A percentile compares a stretch with the other conserved stretches of the same genome.
Evolutionary conservation across 2,113 vertebrate species (phyloP).

Genomic region (Panthera tigris): DNA sequence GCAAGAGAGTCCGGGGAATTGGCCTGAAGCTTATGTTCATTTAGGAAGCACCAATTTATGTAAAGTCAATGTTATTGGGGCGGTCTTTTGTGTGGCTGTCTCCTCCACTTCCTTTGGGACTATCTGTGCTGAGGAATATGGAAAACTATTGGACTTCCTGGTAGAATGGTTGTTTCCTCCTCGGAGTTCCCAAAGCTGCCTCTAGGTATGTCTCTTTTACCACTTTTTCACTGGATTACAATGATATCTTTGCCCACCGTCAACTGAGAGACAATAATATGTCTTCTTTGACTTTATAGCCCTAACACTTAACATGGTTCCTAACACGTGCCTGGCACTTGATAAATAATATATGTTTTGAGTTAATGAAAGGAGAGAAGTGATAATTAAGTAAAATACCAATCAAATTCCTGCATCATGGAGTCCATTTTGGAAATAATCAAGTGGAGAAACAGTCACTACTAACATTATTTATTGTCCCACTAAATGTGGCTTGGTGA

Average conservation of each 20-base stretch:
- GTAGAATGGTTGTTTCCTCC: background rate
- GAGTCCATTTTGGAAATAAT: conserved; percentile 25
- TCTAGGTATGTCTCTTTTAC: background rate
- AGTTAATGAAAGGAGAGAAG: background rate
- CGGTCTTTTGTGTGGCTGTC: background rate
- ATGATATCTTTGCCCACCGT: background rate
- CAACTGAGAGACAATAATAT: background rate
- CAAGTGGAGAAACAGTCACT: background rate
- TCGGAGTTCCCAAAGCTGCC: background rate
- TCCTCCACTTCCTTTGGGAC: background rate
- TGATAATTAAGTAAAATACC: background rate
- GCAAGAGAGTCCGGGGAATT: background rate
- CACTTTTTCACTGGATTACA: background rate
- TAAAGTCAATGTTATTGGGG: background rate
- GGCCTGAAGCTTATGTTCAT: background rate
- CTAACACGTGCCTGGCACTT: background rate
- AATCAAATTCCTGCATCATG: background rate
- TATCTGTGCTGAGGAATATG: background rate
- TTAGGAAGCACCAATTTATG: background rate
- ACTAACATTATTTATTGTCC: background rate
- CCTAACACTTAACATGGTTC: background rate
- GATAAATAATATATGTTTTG: background rate
- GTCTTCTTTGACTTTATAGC: background rate
- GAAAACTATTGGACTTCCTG: background rate
- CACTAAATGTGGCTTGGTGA: background rate